Conservation (phyloP, 1,140 invertebrate genomes). For the Pemphigus obesinymphae region DNA sequence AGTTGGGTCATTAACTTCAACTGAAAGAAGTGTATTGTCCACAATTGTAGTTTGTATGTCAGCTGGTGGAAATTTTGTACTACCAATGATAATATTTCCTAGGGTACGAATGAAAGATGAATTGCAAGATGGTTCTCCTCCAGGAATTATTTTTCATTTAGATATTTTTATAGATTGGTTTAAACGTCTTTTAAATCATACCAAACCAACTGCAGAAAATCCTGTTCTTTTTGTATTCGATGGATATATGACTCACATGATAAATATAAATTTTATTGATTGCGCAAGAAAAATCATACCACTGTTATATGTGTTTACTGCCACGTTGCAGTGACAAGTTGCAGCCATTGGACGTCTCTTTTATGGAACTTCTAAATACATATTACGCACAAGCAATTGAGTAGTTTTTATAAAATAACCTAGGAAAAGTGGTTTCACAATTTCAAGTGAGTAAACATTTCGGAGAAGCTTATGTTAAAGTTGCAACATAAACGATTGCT, state of each 20-base stretch:
- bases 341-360: constrained; percentile 50
- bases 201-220: constrained; percentile 45
- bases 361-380: constrained; percentile 52
- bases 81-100: constrained; percentile 50
- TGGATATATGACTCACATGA: constrained; percentile 48
- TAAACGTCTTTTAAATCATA: constrained; percentile 47
- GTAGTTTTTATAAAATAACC: constrained; percentile 52
- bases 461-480: constrained; percentile 40
- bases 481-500: constrained; percentile 25
- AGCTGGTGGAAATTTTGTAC: constrained; percentile 49
- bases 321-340: constrained; percentile 49
- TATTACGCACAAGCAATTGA: constrained; percentile 49
- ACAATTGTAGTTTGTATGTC: constrained; percentile 51
- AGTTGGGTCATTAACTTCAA: constrained; percentile 48
- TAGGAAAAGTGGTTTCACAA: constrained; percentile 52
- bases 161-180: constrained; percentile 49
- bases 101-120: constrained; percentile 48
- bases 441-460: constrained; percentile 38
- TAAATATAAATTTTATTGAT: constrained; percentile 43
- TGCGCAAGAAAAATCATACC: constrained; percentile 45
- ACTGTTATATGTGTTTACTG: constrained; percentile 46
- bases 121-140: constrained; percentile 46
- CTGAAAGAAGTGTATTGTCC: constrained; percentile 49
- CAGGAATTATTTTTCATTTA: constrained; percentile 38
- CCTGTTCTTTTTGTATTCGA: constrained; percentile 48